Conservation (phyloP, 2,888 invertebrate species). For the Dusona sp. region DNA sequence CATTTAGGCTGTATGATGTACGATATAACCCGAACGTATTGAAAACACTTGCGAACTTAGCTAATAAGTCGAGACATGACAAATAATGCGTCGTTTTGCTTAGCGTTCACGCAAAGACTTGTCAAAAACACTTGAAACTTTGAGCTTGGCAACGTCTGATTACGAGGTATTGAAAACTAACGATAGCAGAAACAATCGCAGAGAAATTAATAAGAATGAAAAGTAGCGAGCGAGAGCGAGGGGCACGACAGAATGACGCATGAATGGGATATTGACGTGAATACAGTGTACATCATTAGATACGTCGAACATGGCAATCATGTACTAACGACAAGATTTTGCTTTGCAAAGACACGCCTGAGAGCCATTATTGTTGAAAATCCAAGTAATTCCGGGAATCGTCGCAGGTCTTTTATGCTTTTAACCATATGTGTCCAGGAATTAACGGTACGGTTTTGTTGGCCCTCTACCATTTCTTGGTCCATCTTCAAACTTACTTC, state of each 20-base stretch:
- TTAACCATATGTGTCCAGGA: constrained; percentile 20
- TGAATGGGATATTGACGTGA: constrained; percentile 39
- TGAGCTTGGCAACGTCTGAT: constrained; percentile 36
- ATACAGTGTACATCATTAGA: constrained; percentile 8
- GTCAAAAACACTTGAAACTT: constrained; percentile 38
- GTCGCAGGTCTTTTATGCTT: constrained; percentile 38
- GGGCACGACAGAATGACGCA: constrained; percentile 42
- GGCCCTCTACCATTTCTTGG: neutral
- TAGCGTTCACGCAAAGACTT: constrained; percentile 37
- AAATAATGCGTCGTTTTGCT: constrained; percentile 33
- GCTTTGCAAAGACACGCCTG: constrained; percentile 56
- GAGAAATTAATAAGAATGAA: constrained; percentile 9
- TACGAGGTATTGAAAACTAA: constrained; percentile 14
- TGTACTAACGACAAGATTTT: constrained; percentile 62
- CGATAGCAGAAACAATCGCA: constrained; percentile 37
- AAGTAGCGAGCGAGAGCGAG: neutral
- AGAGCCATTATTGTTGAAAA: constrained; percentile 54
- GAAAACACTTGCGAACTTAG: constrained; percentile 33
- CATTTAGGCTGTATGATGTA: constrained; percentile 6
- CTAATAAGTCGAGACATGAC: constrained; percentile 22
- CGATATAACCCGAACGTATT: neutral
- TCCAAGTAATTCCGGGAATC: constrained; percentile 57
- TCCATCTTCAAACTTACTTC: constrained; percentile 7
- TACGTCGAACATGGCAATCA: constrained; percentile 54
- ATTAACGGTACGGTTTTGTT: neutral